Evolutionary conservation across 2,113 vertebrate genomes (phyloP).

Genomic region (Pituophis catenifer): DNA sequence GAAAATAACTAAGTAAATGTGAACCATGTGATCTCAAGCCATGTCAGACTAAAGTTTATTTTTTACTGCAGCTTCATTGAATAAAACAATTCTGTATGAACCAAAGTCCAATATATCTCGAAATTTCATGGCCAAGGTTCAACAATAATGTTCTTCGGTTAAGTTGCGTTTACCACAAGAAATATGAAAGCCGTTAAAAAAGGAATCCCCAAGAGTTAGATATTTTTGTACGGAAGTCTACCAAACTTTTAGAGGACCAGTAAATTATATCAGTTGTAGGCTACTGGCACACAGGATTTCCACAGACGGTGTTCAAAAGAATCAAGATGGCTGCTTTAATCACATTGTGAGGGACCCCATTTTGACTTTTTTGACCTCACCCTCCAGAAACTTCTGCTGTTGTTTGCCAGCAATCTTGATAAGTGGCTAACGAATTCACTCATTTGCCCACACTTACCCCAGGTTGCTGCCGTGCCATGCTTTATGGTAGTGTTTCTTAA

Average conservation of each 20-base stretch:
- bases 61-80: background rate
- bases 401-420: background rate
- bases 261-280: background rate
- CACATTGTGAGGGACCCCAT: background rate
- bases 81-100: background rate
- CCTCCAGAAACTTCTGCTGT: background rate
- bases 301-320: background rate
- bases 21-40: background rate
- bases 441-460: background rate
- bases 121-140: background rate
- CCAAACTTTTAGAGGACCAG: background rate
- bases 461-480: fast-evolving
- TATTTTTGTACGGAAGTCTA: background rate
- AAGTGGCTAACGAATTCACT: background rate
- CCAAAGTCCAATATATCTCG: background rate
- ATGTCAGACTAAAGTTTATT: background rate
- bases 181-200: background rate
- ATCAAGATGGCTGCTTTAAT: background rate
- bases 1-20: background rate
- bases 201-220: background rate
- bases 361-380: background rate
- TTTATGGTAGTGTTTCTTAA: background rate
- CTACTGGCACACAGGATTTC: background rate
- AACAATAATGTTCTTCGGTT: background rate
- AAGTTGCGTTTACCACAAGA: background rate